Conservation (phyloP, 2,797 vertebrate genomes). For the Phaenicophaeus curvirostris region DNA sequence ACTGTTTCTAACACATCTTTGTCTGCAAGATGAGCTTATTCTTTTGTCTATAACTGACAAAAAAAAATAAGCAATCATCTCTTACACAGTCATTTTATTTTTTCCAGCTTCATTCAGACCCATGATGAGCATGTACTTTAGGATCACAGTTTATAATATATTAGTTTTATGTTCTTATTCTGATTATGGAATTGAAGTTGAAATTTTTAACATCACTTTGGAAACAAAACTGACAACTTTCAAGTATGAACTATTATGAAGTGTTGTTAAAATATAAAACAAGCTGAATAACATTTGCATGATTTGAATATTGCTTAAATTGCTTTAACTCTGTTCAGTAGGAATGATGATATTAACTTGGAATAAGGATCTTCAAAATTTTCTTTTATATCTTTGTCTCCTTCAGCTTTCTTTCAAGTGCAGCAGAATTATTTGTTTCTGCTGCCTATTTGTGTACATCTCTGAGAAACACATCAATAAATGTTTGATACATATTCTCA, state of each 20-base stretch:
- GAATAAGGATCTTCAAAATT: neutral
- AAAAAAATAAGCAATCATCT: rapidly evolving
- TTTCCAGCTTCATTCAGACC: neutral
- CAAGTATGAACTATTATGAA: neutral
- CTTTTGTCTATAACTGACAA: neutral
- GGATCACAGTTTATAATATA: neutral
- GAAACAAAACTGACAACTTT: neutral
- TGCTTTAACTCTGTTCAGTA: neutral
- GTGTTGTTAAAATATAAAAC: neutral
- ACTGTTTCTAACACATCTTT: neutral
- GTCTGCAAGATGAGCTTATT: neutral
- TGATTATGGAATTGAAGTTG: neutral
- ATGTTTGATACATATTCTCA: neutral
- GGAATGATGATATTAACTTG: neutral
- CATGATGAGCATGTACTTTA: neutral
- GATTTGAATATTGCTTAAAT: neutral
- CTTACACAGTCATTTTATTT: neutral
- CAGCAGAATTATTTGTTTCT: neutral
- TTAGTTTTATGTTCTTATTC: neutral
- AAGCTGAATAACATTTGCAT: neutral
- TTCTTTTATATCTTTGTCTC: neutral
- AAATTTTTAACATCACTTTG: neutral
- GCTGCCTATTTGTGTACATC: neutral
- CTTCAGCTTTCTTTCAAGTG: neutral
- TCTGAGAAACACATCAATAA: neutral